Percentiles rank a stretch among this genome's conserved stretches.
phyloP scores from a whole-genome alignment of 2,888 invertebrate genomes.

The Theretra japonica region DNA sequence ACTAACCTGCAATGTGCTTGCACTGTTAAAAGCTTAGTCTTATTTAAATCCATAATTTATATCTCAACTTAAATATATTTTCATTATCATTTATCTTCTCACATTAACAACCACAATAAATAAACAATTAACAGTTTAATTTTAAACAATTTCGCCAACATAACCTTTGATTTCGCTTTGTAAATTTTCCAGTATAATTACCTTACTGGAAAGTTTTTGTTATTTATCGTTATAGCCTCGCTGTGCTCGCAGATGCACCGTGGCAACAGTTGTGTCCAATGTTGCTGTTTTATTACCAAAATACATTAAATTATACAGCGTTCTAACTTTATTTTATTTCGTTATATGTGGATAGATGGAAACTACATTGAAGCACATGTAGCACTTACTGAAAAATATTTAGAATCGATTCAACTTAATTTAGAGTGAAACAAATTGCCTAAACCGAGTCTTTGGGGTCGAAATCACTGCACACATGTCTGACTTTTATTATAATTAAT shows the following conservation, averaged over 20 bases:
- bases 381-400: no score
- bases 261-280: slow-evolving; percentile 22
- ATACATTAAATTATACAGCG: neutral
- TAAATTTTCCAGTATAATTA: neutral
- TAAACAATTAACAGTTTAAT: neutral
- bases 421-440: no score
- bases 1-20: no score
- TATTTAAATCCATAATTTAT: no score
- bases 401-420: no score
- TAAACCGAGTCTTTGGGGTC: no score
- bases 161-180: neutral
- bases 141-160: neutral
- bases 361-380: neutral
- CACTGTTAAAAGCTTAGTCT: no score
- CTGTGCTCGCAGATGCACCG: slow-evolving; percentile 8
- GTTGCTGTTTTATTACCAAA: slow-evolving; percentile 16
- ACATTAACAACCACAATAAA: neutral
- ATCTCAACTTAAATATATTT: no score
- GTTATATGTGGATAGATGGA: neutral
- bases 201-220: slow-evolving; percentile 5
- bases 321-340: neutral
- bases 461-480: no score
- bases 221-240: neutral
- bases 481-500: neutral
- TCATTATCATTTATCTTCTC: neutral